These are phyloP conservation scores for Malurus splendens DNA, from an alignment of 2,797 vertebrate species.

Conservation along the genomic window DNA sequence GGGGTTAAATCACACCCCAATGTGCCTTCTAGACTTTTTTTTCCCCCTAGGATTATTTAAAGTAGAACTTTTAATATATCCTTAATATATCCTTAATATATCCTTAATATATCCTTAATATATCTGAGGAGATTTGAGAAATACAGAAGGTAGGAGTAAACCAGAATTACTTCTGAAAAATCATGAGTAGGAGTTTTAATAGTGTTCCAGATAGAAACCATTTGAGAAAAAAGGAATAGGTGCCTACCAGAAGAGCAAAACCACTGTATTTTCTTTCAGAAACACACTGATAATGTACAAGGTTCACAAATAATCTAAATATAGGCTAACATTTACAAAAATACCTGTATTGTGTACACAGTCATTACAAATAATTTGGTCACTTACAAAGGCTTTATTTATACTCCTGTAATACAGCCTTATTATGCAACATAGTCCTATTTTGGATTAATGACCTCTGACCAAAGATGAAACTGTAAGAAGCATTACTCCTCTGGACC, in stretches of 20 bases:
- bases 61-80: neutral
- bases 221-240: neutral
- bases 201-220: neutral
- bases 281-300: accelerated
- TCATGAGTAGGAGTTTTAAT: neutral
- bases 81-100: neutral
- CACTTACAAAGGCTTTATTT: neutral
- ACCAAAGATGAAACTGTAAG: neutral
- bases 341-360: neutral
- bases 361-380: neutral
- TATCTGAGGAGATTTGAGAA: neutral
- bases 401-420: neutral
- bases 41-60: neutral
- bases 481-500: neutral
- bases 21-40: neutral
- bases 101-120: neutral
- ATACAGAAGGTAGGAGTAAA: neutral
- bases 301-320: neutral
- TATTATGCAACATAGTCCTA: neutral
- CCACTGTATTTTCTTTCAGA: neutral
- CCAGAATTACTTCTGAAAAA: neutral
- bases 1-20: neutral
- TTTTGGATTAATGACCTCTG: neutral
- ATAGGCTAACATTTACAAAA: neutral
- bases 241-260: neutral